These are phyloP conservation scores for Phalacrocorax aristotelis DNA, from an alignment of 2,113 vertebrate genomes.

Conservation along the genomic window DNA sequence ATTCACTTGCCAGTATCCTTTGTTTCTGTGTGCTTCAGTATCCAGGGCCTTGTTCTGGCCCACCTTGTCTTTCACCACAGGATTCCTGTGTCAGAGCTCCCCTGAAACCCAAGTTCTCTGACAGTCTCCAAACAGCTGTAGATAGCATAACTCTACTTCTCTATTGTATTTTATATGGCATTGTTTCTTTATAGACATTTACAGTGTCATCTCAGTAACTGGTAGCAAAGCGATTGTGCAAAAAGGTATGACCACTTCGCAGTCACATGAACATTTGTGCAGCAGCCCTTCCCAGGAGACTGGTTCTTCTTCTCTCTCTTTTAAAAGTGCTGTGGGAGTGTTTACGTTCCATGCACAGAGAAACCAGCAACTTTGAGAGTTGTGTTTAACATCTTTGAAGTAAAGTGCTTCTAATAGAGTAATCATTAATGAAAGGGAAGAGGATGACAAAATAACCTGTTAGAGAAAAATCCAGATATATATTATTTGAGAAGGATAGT, in stretches of 20 bases:
- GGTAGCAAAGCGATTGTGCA: neutral
- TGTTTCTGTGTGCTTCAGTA: neutral
- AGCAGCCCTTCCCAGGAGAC: neutral
- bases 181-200: neutral
- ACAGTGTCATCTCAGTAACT: neutral
- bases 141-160: neutral
- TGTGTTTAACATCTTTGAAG: neutral
- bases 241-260: neutral
- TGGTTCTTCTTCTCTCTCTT: neutral
- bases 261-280: neutral
- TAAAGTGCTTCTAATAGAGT: neutral
- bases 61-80: neutral
- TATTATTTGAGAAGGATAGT: neutral
- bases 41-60: neutral
- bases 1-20: neutral
- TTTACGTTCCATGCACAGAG: neutral
- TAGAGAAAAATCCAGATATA: neutral
- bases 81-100: neutral
- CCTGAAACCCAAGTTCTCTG: neutral
- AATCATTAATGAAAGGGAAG: neutral
- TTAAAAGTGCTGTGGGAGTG: rapidly evolving
- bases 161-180: neutral
- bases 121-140: neutral
- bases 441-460: neutral
- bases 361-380: neutral